Conservation (phyloP, 2,797 vertebrate genomes). For the Chaetodon trifasciatus region DNA sequence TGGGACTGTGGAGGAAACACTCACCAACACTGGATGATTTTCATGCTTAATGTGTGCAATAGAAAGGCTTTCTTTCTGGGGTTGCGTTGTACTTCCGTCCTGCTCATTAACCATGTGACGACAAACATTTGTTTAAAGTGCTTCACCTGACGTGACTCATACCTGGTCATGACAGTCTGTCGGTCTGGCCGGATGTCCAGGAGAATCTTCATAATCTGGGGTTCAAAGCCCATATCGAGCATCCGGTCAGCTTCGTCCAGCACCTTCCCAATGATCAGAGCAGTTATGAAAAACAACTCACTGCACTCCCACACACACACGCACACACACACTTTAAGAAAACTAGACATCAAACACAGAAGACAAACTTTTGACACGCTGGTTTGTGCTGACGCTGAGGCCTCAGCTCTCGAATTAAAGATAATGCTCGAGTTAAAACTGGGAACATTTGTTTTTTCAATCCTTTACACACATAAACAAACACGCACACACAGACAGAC, state of each 20-base stretch:
- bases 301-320: too few relatives aligned
- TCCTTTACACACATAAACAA: background rate
- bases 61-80: background rate
- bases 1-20: background rate
- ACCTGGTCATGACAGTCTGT: conserved; percentile 98
- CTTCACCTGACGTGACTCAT: background rate
- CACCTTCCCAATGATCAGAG: conserved; percentile 84
- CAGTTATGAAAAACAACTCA: background rate
- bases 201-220: conserved; percentile 98
- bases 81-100: background rate
- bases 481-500: background rate
- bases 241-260: conserved; percentile 98
- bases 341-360: background rate
- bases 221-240: conserved; percentile 99
- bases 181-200: conserved; percentile 95
- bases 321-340: background rate
- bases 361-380: too few relatives aligned
- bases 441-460: background rate
- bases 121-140: background rate
- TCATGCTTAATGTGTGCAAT: background rate
- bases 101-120: background rate
- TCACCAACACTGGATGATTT: background rate
- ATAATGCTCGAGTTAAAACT: too few relatives aligned
- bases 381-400: too few relatives aligned
- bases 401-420: too few relatives aligned